These are phyloP conservation scores for Oxycera nigricornis DNA, from an alignment of 2,888 invertebrate genomes.

Conservation along the genomic window DNA sequence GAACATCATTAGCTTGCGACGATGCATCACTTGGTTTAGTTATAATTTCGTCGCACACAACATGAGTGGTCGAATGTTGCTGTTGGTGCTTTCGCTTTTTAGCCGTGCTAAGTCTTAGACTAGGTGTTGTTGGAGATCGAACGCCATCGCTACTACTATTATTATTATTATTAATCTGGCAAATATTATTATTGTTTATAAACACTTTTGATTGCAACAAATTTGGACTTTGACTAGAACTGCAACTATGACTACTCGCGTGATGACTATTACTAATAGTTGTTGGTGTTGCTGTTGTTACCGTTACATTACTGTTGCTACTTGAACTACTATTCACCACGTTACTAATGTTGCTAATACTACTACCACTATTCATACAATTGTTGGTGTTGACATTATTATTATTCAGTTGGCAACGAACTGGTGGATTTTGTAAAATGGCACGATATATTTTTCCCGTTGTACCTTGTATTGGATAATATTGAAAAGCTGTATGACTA, in stretches of 20 bases:
- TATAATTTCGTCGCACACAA: neutral
- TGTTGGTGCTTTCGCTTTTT: slow-evolving; percentile 42
- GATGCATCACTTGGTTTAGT: slow-evolving; percentile 1
- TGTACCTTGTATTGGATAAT: slow-evolving; percentile 49
- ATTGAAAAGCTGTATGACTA: slow-evolving; percentile 51
- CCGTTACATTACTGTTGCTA: slow-evolving; percentile 35
- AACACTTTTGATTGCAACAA: slow-evolving; percentile 25
- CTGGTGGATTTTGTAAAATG: slow-evolving; percentile 46
- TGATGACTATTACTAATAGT: slow-evolving; percentile 40
- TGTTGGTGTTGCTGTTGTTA: slow-evolving; percentile 8
- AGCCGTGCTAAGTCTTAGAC: neutral
- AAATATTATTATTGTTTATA: slow-evolving; percentile 29
- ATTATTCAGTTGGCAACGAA: slow-evolving; percentile 54
- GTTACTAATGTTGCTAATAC: slow-evolving; percentile 48
- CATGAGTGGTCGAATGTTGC: neutral
- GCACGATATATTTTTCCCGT: slow-evolving; percentile 46
- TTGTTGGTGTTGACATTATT: slow-evolving; percentile 40
- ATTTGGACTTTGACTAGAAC: slow-evolving; percentile 42
- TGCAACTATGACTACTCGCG: slow-evolving; percentile 33
- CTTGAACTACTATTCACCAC: slow-evolving; percentile 36
- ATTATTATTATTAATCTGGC: slow-evolving; percentile 35
- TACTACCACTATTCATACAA: too few species aligned
- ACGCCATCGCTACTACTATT: neutral
- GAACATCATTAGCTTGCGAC: neutral
- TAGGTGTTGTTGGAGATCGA: neutral